Evolutionary conservation across 2,888 invertebrate species (phyloP).

Genomic region (Laothoe populi): DNA sequence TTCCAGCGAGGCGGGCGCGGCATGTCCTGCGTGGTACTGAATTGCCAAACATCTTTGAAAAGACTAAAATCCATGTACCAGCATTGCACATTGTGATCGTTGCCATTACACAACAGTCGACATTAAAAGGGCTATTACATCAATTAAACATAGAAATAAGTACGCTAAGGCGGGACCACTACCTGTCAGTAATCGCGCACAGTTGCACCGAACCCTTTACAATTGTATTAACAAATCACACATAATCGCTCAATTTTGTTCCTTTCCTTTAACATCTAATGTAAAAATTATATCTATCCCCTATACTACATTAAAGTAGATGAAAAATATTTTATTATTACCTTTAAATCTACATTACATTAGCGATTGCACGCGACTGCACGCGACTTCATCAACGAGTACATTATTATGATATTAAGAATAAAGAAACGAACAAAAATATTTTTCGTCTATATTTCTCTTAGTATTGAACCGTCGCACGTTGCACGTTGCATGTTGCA

Average conservation of each 20-base stretch:
- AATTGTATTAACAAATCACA: constrained; percentile 11
- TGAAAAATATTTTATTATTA: constrained; percentile 21
- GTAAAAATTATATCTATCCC: constrained; percentile 18
- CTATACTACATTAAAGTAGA: constrained; percentile 15
- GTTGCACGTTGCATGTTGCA: too few relatives aligned
- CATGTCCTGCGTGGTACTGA: too few relatives aligned
- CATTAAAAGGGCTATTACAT: too few relatives aligned
- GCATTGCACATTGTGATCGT: too few relatives aligned
- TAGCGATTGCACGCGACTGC: constrained; percentile 15
- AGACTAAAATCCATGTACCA: too few relatives aligned
- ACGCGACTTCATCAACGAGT: constrained; percentile 7
- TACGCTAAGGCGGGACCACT: too few relatives aligned
- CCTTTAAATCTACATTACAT: constrained; percentile 8
- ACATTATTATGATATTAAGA: constrained; percentile 12
- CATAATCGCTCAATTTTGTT: constrained; percentile 20
- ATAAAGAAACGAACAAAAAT: constrained; percentile 5
- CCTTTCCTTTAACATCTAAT: constrained; percentile 11
- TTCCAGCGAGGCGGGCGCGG: too few relatives aligned
- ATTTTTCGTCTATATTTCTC: constrained; percentile 5
- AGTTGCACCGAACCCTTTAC: constrained; percentile 7
- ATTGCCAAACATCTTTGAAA: too few relatives aligned
- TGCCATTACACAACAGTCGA: too few relatives aligned
- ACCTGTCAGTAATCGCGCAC: background rate
- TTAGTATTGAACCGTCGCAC: background rate
- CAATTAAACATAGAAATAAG: too few relatives aligned